Evolutionary conservation across 2,888 invertebrate genomes (phyloP).

Genomic region (Acrobasis consociella): DNA sequence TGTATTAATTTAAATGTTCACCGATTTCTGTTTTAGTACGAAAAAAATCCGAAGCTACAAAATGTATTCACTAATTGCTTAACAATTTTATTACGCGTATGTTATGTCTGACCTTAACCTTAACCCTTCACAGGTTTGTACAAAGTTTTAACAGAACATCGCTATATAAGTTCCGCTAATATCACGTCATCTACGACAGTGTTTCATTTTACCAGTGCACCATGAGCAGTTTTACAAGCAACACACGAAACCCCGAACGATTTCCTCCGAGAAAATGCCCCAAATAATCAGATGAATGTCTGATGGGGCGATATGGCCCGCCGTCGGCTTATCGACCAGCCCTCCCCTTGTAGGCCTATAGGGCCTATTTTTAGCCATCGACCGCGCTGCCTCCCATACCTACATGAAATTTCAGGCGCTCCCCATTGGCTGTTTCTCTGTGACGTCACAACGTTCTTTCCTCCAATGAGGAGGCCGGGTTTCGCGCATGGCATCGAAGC

Average conservation of each 20-base stretch:
- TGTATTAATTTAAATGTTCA: too few relatives aligned
- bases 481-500: constrained; percentile 66
- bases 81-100: too few relatives aligned
- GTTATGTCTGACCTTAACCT: too few relatives aligned
- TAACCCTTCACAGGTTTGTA: too few relatives aligned
- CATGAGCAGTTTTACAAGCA: constrained; percentile 13
- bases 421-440: constrained; percentile 56
- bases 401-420: constrained; percentile 73
- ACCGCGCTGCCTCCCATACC: constrained; percentile 66
- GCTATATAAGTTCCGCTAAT: not conserved
- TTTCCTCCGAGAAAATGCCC: constrained; percentile 31
- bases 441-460: constrained; percentile 65
- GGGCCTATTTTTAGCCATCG: constrained; percentile 76
- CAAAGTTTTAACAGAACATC: not conserved
- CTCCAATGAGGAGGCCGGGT: constrained; percentile 61
- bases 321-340: constrained; percentile 33
- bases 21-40: too few relatives aligned
- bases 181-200: not conserved
- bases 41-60: too few relatives aligned
- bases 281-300: constrained; percentile 41
- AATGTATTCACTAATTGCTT: too few relatives aligned
- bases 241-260: constrained; percentile 36
- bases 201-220: not conserved
- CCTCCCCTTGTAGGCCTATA: constrained; percentile 38
- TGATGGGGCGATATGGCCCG: constrained; percentile 26